Evolutionary conservation across 2,797 vertebrate genomes (phyloP), one percentile per base, ranked within the genome.

Genomic region (Carapus acus): DNA sequence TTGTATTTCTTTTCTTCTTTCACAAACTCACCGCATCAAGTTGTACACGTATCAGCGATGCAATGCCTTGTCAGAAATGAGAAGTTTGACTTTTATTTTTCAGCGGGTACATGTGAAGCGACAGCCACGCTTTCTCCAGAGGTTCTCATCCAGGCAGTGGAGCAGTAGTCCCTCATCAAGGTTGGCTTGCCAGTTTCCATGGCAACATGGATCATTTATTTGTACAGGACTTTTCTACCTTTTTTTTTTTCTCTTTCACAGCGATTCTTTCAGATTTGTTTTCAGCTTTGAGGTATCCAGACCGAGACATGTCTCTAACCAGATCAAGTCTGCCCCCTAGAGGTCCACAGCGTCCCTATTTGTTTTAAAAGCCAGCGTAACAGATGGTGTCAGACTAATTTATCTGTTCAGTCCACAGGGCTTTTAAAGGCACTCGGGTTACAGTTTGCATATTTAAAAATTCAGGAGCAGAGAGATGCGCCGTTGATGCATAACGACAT

Each of bases 251-350:
- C 4, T 18, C 8, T 7, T 53, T 31, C 1, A 43, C 21, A 23
- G 16, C 0, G 3, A 14, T 5, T 7, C 14, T 50, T 40, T 39
- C 17, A 14, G 11, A 21, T 54, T 23, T 50, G 16, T 48, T 40
- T 19, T 60, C 43, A n/a, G 21, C 14, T 17, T 17, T 22, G 23
- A 51, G n/a, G 27, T 27, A 44, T n/a, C 24, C 13, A 14, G 20
- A n/a, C n/a, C 15, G 7, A 19, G 19, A 6, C 7, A 31, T 11
- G 14, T 48, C 5, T 42, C 7, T 48, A 6, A 4, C 2, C 3
- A n/a, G 54, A 54, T 70, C 44, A 8, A 11, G 45, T 65, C 68
- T 66, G 73, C 78, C 80, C 45, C 43, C 76, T 66, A 29, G 62
- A 70, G 78, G 67, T 45, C 37, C 36, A 44, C 19, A 37, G 44